Percentiles rank a stretch among this genome's conserved stretches.
These are phyloP conservation scores for Erythrolamprus reginae DNA, from an alignment of 2,113 vertebrate genomes.

Conservation along the genomic window DNA sequence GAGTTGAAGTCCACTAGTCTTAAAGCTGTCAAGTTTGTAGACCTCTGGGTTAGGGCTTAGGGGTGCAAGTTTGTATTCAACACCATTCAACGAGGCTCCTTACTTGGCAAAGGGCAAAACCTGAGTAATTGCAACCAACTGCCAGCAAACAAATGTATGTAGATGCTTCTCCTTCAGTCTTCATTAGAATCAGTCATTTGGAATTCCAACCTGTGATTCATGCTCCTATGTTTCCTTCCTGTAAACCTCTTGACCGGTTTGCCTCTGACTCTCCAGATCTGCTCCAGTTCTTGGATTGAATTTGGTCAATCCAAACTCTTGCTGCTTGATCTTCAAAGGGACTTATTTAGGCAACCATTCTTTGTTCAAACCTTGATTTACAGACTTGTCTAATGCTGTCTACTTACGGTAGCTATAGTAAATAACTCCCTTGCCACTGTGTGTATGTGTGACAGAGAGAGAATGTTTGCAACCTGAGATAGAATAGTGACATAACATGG, in stretches of 20 bases:
- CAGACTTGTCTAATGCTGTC: background rate
- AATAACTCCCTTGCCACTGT: background rate
- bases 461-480: background rate
- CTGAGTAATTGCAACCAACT: background rate
- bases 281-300: background rate
- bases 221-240: background rate
- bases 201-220: background rate
- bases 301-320: background rate
- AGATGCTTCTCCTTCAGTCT: background rate
- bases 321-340: background rate
- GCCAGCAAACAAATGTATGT: background rate
- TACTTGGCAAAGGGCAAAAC: background rate
- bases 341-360: background rate
- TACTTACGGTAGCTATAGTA: background rate
- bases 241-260: background rate
- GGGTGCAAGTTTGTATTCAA: no score
- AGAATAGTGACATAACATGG: background rate
- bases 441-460: background rate
- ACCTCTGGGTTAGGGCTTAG: no score
- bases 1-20: no score
- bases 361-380: background rate
- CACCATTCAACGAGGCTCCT: background rate
- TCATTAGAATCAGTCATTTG: background rate
- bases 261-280: background rate
- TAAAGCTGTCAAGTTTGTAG: no score